Evolutionary conservation across 1,140 invertebrate species (phyloP), one percentile per base, ranked within the genome.

Genomic region (Brachionus manjavacas): DNA sequence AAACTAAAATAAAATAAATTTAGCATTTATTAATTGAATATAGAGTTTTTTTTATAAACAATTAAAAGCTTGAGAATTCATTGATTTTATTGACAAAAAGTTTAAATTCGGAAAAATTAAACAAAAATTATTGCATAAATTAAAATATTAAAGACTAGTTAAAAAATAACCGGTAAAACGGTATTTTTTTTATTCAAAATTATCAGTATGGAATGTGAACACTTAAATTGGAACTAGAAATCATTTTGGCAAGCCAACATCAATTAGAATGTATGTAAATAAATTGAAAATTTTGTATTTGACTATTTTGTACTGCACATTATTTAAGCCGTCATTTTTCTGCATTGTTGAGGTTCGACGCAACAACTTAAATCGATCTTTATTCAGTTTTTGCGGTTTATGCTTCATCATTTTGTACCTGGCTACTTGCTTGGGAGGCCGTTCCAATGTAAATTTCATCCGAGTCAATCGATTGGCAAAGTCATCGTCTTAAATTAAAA

Each of bases 371-470:
- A 81, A 68, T 64, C 79, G 79, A 20, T 81, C 64, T 64, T 81
- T 60, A 20, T 81, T 81, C n/a, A 83, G 28, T 49, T 28, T 46
- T 39, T 83, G 60, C 0, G 60, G 81, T 12, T 41, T 83, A 23
- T 89, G 88, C 85, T 87, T 88, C 16, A 89, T 87, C 88, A 89
- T 89, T 84, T 88, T 88, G 85, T 89, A 89, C 49, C 88, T 83
- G 6, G 86, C 88, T 25, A 88, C 85, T 23, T 84, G 86, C 14
- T 79, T 74, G 39, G 87, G 87, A 3, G 88, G 88, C 49, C 88
- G 85, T 9, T 86, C 86, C 14, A 89, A 25, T 12, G 6, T 14
- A 8, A 28, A 68, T 20, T 39, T 55, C 68, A 28, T 31, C 4
- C 35, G 11, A 11, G 8, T 46, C 35, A 83, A 43, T n/a, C 81